Evolutionary conservation across 2,888 invertebrate species (phyloP).

Genomic region (Scelioninae gen. 1): DNA sequence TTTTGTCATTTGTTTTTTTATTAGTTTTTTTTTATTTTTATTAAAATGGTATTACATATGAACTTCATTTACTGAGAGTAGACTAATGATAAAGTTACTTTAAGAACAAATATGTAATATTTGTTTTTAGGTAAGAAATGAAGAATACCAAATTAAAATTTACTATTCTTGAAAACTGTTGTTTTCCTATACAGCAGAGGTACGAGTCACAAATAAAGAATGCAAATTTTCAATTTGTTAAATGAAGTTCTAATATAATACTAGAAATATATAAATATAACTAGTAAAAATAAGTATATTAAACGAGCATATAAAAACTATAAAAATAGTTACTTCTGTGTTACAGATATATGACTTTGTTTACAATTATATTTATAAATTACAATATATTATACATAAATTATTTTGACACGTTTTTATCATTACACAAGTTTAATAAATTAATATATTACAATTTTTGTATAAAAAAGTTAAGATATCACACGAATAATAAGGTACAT

Average conservation of each 20-base stretch:
- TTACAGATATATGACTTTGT: conserved; percentile 13
- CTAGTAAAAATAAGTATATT: background rate
- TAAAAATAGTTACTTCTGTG: conserved; percentile 16
- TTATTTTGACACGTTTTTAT: background rate
- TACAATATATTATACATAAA: background rate
- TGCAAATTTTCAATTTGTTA: background rate
- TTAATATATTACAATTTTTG: background rate
- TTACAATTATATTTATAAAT: background rate
- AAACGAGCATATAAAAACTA: no score
- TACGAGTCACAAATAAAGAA: background rate
- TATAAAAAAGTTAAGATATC: background rate
- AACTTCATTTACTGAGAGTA: no score
- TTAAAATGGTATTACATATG: no score
- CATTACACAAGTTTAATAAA: background rate
- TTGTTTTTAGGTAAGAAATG: no score
- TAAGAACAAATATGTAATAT: no score
- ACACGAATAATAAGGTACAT: background rate
- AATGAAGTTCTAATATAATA: background rate
- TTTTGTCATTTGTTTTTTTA: background rate
- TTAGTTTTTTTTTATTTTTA: no score
- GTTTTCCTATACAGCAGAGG: no score
- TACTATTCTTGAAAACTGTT: no score
- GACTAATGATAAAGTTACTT: no score
- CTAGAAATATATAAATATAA: background rate
- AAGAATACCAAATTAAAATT: no score